Percentiles rank a stretch among this genome's conserved stretches.
Conservation (phyloP, 2,888 invertebrate genomes). For the Minunthozetes semirufus region DNA sequence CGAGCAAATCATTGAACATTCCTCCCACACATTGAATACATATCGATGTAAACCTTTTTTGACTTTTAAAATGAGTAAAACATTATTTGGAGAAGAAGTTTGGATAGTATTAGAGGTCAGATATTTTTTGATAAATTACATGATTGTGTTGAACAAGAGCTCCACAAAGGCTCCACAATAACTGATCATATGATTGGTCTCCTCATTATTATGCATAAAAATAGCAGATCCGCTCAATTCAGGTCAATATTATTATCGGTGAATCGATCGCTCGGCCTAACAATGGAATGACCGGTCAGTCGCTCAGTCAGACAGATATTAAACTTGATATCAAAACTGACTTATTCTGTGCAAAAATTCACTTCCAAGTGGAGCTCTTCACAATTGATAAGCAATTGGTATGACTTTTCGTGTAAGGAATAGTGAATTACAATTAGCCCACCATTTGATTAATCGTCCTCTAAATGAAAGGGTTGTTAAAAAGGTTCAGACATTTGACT, state of each 20-base stretch:
- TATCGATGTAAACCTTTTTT: background rate
- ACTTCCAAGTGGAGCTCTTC: no score
- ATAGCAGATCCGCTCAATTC: background rate
- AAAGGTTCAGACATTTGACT: background rate
- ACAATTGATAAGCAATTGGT: background rate
- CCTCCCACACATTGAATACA: no score
- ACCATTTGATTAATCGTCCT: no score
- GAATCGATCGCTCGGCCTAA: background rate
- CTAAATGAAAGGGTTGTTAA: background rate
- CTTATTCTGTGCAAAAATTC: no score
- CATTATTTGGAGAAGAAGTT: background rate
- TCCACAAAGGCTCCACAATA: background rate
- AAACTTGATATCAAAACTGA: background rate
- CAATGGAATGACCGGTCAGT: background rate
- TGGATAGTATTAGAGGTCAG: background rate
- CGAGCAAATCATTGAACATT: no score
- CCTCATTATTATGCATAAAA: background rate
- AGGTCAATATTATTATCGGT: background rate
- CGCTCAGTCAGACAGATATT: no score
- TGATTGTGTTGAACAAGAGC: background rate
- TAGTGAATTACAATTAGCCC: no score
- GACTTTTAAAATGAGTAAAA: background rate
- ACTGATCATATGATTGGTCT: no score
- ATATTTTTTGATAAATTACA: background rate
- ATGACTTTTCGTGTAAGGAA: background rate